Evolutionary conservation across 2,797 vertebrate genomes (phyloP).

Genomic region (Hydrocynus forskahlii): DNA sequence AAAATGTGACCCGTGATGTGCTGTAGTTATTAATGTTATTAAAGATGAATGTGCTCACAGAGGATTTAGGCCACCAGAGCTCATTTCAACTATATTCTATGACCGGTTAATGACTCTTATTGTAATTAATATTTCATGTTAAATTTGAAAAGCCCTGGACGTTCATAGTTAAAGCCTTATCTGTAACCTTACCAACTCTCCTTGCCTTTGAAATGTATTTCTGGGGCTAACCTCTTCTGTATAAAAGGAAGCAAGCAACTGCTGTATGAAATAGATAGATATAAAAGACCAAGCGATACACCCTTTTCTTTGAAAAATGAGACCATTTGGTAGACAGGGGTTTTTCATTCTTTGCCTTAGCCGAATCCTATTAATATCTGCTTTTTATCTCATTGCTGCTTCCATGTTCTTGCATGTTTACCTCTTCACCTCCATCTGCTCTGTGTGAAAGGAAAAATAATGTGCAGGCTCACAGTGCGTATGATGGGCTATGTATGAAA

Average conservation of each 20-base stretch:
- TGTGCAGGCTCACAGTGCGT: slow-evolving; percentile 50
- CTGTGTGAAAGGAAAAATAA: slow-evolving; percentile 38
- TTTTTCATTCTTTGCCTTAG: slow-evolving; percentile 23
- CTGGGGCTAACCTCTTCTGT: neutral
- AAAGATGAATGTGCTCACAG: neutral
- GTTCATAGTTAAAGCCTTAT: slow-evolving; percentile 16
- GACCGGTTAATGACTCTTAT: slow-evolving; percentile 6
- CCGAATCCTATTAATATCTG: slow-evolving; percentile 44
- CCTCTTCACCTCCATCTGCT: slow-evolving; percentile 28
- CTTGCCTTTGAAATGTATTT: neutral
- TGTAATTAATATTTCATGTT: slow-evolving; percentile 17
- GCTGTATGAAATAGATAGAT: neutral
- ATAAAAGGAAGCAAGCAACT: neutral
- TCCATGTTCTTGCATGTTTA: slow-evolving; percentile 9
- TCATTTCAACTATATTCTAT: slow-evolving; percentile 19
- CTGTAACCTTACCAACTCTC: neutral
- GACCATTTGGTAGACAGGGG: neutral
- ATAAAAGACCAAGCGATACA: neutral
- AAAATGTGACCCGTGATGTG: neutral
- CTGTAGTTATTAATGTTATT: slow-evolving; percentile 24
- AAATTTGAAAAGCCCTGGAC: slow-evolving; percentile 4
- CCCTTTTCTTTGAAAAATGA: neutral
- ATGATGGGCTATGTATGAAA: slow-evolving; percentile 42
- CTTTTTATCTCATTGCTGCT: slow-evolving; percentile 46
- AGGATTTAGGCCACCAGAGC: neutral